Percentiles rank a stretch among this genome's conserved stretches.
phyloP scores from a whole-genome alignment of 2,113 vertebrate species.

The Athene cunicularia region DNA sequence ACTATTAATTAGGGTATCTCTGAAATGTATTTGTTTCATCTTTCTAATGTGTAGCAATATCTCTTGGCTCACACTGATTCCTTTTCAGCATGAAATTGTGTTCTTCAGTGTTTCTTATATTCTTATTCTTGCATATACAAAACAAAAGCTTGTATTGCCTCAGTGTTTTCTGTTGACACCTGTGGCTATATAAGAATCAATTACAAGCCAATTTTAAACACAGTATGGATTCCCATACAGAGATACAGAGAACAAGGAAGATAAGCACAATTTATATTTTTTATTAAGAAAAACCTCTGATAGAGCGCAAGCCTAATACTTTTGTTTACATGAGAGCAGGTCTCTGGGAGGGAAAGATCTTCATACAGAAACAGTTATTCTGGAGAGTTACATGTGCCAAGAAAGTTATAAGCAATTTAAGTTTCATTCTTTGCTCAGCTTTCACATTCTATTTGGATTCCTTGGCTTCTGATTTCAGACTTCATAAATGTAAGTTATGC shows the following conservation, averaged over 20 bases:
- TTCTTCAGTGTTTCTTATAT: not conserved
- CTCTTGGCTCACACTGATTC: not conserved
- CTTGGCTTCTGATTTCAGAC: not conserved
- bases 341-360: not conserved
- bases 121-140: not conserved
- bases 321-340: not conserved
- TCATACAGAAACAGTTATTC: not conserved
- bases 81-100: not conserved
- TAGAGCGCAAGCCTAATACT: not conserved
- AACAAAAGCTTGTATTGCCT: not conserved
- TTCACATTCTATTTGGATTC: not conserved
- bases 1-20: not conserved
- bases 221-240: not conserved
- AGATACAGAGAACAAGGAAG: constrained; percentile 1
- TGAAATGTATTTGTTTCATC: not conserved
- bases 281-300: not conserved
- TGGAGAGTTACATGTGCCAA: not conserved
- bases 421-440: not conserved
- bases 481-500: not conserved
- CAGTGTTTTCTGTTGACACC: not conserved
- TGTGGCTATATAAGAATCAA: constrained; percentile 39
- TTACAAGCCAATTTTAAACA: constrained; percentile 48
- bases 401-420: not conserved
- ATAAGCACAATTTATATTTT: not conserved
- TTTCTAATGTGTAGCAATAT: not conserved